Base-by-base conservation (phyloP, 2,797 vertebrate species). In the Taenioides sp. region DNA sequence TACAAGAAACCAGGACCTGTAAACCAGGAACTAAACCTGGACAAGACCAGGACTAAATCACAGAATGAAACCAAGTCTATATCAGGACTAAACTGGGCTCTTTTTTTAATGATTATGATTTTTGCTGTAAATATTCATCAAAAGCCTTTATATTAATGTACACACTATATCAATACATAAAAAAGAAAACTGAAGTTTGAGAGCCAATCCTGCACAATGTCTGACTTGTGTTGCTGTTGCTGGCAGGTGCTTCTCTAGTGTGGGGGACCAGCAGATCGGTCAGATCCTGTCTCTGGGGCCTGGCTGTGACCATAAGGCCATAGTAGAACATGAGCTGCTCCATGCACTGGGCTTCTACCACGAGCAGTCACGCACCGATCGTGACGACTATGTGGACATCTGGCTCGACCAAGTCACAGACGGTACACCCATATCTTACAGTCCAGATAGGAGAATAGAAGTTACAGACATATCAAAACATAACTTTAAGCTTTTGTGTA, bases 331-430 rank as follows among this genome's bases (percentile, higher is more conserved):
- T 0, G 97, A 98, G 84, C 64, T 98, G 0, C 90, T 98, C 9
- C 95, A 96, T 0, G 96, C 95, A 34, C 75, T 97, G 66, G 96
- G 95, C 65, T 97, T 98, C 86, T 96, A 95, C 76, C 96, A 98
- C 0, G 96, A 97, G 68, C 97, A 98, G 87, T 96, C 96, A 0
- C 93, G 95, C 72, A 94, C 78, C 0, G 96, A 98, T 88, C 88
- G 96, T 1, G 96, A 98, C 70, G 96, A 97, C 84, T 96, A 98
- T 0, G 95, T 98, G 9, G 82, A 90, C 49, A 97, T 98, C 81
- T 96, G 94, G 95, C 94, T 96, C 87, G 83, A 97, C 64, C 88
- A 97, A 87, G 93, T 98, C 70, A 73, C 72, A 67, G 11, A 86
- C 80, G 96, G 96, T 98, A 20, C 5, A 2, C n/a, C 10, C 2